A percentile compares a stretch with the other conserved stretches of the same genome.
Evolutionary conservation across 1,140 invertebrate genomes (phyloP).

Genomic region (Cydia pomonella): DNA sequence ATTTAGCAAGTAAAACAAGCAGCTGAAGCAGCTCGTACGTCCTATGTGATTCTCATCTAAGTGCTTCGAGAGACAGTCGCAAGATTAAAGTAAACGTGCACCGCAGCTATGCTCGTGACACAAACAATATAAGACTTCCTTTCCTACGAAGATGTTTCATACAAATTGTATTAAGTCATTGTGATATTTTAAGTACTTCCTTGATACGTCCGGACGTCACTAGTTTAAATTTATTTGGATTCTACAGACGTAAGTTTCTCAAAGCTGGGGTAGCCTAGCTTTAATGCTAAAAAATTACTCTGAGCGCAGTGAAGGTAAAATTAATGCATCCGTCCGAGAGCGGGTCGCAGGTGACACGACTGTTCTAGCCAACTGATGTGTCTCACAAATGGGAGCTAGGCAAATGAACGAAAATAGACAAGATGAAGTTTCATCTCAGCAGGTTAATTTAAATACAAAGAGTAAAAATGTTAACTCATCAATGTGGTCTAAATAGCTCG

Average conservation of each 20-base stretch:
- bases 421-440: neutral
- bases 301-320: slow-evolving; percentile 35
- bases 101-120: neutral
- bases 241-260: slow-evolving; percentile 37
- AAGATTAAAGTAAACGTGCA: slow-evolving; percentile 17
- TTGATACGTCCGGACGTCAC: neutral
- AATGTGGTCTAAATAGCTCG: neutral
- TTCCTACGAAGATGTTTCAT: neutral
- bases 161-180: slow-evolving; percentile 9
- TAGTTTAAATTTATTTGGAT: slow-evolving; percentile 21
- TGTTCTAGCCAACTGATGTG: slow-evolving; percentile 18
- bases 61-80: slow-evolving; percentile 18
- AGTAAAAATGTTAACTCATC: neutral
- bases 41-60: slow-evolving; percentile 32
- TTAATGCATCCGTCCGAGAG: slow-evolving; percentile 39
- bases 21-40: slow-evolving; percentile 13
- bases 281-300: slow-evolving; percentile 45
- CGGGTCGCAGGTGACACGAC: slow-evolving; percentile 27
- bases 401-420: slow-evolving; percentile 7
- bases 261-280: slow-evolving; percentile 32
- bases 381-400: slow-evolving; percentile 4
- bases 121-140: slow-evolving; percentile 8
- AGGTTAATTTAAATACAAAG: no score
- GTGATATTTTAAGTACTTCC: neutral
- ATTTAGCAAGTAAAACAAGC: slow-evolving; percentile 31